Conservation (phyloP, 2,888 invertebrate genomes). For the Acutogordius australiensis region DNA sequence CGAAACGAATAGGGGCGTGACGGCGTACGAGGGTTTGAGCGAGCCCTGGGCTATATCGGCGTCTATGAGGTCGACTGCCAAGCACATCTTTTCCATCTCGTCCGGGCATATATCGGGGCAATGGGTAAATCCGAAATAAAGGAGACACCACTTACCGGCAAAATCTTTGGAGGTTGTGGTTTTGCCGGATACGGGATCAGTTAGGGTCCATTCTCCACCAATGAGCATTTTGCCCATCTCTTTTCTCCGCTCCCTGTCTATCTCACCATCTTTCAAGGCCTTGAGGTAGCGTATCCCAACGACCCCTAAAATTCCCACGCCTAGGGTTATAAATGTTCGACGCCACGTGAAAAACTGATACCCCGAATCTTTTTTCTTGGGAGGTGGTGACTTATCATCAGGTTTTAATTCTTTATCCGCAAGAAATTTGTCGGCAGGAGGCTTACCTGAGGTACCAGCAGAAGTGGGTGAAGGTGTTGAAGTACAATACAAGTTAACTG, state of each 20-base stretch:
- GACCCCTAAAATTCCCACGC: no score
- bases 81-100: slow-evolving; percentile 76
- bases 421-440: no score
- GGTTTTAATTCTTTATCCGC: no score
- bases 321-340: no score
- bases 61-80: slow-evolving; percentile 22
- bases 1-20: slow-evolving; percentile 69
- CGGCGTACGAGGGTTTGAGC: not conserved
- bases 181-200: slow-evolving; percentile 24
- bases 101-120: slow-evolving; percentile 98
- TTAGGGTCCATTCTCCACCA: slow-evolving; percentile 63
- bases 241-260: slow-evolving; percentile 43
- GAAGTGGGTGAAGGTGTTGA: no score
- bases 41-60: not conserved
- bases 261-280: slow-evolving; percentile 10
- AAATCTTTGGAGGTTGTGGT: slow-evolving; percentile 42
- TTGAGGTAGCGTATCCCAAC: not conserved
- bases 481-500: no score
- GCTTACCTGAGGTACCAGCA: no score
- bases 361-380: no score
- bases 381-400: no score
- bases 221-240: slow-evolving; percentile 65
- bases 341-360: no score
- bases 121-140: slow-evolving; percentile 97
- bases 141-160: slow-evolving; percentile 61